These are phyloP conservation scores for Lepetodrilus schrolli DNA, from an alignment of 2,888 invertebrate species.

Conservation along the genomic window DNA sequence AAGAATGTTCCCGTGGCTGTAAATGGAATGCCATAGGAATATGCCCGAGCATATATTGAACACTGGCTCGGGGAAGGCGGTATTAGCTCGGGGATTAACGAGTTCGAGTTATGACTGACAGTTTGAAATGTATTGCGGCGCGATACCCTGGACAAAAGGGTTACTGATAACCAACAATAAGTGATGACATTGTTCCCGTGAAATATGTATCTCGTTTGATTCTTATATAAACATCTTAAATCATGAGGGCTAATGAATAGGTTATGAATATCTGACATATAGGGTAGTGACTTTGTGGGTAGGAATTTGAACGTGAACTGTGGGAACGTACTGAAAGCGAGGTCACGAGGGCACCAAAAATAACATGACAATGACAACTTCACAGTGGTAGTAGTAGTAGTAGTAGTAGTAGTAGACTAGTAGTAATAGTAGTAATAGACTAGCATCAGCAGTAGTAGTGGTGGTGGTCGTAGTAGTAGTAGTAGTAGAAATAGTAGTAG, in stretches of 20 bases:
- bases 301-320: no score
- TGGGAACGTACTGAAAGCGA: no score
- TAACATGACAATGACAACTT: no score
- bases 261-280: neutral
- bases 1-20: neutral
- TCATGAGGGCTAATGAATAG: neutral
- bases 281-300: neutral
- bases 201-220: neutral
- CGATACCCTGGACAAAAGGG: neutral
- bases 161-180: neutral
- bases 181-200: neutral
- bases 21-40: neutral
- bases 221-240: neutral
- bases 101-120: slow-evolving; percentile 8
- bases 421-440: no score
- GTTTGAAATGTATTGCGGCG: neutral
- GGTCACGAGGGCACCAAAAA: no score
- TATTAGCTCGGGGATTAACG: neutral
- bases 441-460: no score
- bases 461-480: no score
- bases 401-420: no score
- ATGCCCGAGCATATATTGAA: neutral
- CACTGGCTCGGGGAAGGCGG: neutral
- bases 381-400: no score
- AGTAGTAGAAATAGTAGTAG: no score